Evolutionary conservation across 2,888 invertebrate genomes (phyloP).

Genomic region (Crocallis elinguaria): DNA sequence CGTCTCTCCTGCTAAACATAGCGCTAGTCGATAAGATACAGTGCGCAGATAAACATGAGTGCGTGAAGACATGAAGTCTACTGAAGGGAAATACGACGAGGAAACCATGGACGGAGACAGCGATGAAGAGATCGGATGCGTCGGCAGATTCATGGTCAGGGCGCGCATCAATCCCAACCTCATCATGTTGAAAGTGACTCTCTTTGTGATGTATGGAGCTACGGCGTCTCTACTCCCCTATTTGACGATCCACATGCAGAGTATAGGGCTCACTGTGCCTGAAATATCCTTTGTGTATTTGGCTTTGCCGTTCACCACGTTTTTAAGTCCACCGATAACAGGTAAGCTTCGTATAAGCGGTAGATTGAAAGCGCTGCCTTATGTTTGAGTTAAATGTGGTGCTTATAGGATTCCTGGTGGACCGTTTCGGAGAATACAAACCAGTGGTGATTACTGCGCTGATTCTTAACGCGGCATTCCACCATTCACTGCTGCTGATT

Average conservation of each 20-base stretch:
- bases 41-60: conserved; percentile 66
- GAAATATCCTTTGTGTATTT: conserved; percentile 95
- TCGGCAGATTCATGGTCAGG: conserved; percentile 75
- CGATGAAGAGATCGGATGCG: conserved; percentile 66
- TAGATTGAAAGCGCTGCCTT: too few species aligned
- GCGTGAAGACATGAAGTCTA: conserved; percentile 69
- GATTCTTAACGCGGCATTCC: conserved; percentile 90
- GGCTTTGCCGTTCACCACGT: conserved; percentile 93
- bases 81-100: conserved; percentile 70
- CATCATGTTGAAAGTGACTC: conserved; percentile 91
- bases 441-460: conserved; percentile 92
- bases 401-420: conserved; percentile 90
- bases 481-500: conserved; percentile 91
- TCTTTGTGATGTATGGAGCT: conserved; percentile 94
- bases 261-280: conserved; percentile 93
- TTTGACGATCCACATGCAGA: conserved; percentile 95
- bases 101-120: conserved; percentile 77
- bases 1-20: conserved; percentile 57
- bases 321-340: conserved; percentile 93
- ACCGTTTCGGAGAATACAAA: conserved; percentile 94
- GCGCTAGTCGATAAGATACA: conserved; percentile 80
- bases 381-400: conserved; percentile 31
- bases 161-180: conserved; percentile 90
- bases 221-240: conserved; percentile 94
- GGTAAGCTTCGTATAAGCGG: too few species aligned